phyloP scores from a whole-genome alignment of 2,888 invertebrate genomes.

The Caenorhabditis macrosperma region DNA sequence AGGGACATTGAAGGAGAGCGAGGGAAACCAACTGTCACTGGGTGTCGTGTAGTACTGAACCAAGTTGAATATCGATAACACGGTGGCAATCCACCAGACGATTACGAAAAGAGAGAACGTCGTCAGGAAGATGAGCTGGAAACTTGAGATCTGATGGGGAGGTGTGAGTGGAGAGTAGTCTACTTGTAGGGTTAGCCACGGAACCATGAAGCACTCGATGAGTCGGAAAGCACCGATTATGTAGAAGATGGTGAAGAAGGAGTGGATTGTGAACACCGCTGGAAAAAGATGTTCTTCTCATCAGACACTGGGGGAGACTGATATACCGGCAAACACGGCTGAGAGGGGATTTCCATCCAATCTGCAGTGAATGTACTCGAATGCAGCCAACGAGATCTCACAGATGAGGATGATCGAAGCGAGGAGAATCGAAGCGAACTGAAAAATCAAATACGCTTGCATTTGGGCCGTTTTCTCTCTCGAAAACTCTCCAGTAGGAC shows the following conservation, averaged over 20 bases:
- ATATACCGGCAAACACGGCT: conserved; percentile 52
- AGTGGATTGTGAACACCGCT: conserved; percentile 62
- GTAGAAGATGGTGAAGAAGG: conserved; percentile 57
- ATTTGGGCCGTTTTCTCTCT: background rate
- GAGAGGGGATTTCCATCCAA: conserved; percentile 48
- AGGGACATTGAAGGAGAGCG: background rate
- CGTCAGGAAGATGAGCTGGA: conserved; percentile 61
- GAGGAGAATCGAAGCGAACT: conserved; percentile 44
- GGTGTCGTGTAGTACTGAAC: conserved; percentile 52
- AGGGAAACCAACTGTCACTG: conserved; percentile 21
- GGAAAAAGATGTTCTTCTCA: no score
- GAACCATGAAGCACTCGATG: conserved; percentile 63
- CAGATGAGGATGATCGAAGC: conserved; percentile 37
- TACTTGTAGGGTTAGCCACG: conserved; percentile 64
- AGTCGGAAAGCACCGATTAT: conserved; percentile 56
- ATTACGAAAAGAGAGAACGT: conserved; percentile 59
- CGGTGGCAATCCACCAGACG: conserved; percentile 68
- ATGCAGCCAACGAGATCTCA: conserved; percentile 44
- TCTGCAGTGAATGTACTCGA: conserved; percentile 53
- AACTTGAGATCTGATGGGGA: background rate
- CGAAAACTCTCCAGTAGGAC: background rate
- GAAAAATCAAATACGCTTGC: conserved; percentile 8
- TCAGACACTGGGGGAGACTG: background rate
- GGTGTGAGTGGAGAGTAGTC: no score
- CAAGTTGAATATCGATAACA: conserved; percentile 62